Base-by-base conservation (phyloP, 2,113 vertebrate genomes). In the Corvus cornix region DNA sequence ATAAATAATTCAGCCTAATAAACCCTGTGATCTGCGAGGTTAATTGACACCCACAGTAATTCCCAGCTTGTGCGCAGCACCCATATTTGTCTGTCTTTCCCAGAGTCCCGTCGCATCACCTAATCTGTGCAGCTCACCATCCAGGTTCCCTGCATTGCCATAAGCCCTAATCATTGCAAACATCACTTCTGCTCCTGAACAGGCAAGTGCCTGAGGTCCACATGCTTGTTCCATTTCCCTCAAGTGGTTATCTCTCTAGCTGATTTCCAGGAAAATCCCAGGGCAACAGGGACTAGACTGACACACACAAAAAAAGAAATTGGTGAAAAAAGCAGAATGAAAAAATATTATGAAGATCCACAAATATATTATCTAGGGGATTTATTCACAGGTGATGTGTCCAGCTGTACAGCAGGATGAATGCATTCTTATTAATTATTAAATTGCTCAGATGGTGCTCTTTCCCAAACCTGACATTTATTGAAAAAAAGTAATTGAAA, bases 1-100 rank as follows among this genome's bases (percentile, higher is more conserved):
- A 96, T 97, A 97, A 97, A 97, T 95, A 96, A 96, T 95, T 96
- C 96, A 93, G 52, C 35, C 83, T 87, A 95, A 95, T 91, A 96
- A 96, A 77, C 59, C 86, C 44, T 91, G 46, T 96, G 80, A 97
- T 96, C 84, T 96, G 55, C 6, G 30, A 96, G 92, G 93, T 95
- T 97, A 97, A 96, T 94, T 97, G 92, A 96, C 74, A 96, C 48
- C 41, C 69, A 84, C 79, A 94, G 84, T 92, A 96, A 93, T 87
- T 95, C 95, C 69, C 87, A 93, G 73, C 52, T 93, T 80, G 84
- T 55, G 44, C 73, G 26, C 91, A 86, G 76, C 69, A 86, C 58
- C 74, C 51, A 60, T 68, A 60, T 89, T 97, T 87, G 46, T 59
- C 82, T 84, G 55, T 52, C 72, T 91, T 95, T 92, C 79, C 82